Base-by-base conservation (phyloP, 2,113 vertebrate genomes). In the Myotis davidii region DNA sequence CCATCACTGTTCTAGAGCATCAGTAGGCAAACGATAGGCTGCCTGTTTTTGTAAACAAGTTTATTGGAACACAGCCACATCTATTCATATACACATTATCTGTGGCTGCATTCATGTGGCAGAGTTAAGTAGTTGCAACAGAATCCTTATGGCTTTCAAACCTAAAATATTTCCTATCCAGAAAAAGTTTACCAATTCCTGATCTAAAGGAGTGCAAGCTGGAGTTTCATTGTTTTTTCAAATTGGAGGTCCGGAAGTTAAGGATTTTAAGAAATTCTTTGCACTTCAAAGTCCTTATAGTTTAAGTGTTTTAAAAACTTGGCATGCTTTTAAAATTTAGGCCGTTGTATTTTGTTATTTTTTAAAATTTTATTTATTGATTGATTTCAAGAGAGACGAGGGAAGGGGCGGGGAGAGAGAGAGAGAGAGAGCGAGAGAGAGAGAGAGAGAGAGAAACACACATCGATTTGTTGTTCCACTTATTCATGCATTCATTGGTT, bases 241-340 rank as follows among this genome's bases (percentile, higher is more conserved):
- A 67, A 70, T 34, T 56, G 9, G n/a, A 92, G 25, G 9, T 54
- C n/a, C 37, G 34, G 42, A 65, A 89, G 16, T 87, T 95, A 88
- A 59, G 27, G 29, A 61, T 50, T 84, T 89, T 85, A 92, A 74
- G n/a, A 27, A 74, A 91, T 82, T 84, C 27, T 73, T 91, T 85
- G 32, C 7, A 88, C 21, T 81, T 88, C 11, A 25, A 78, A 70
- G 39, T 21, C 25, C 34, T 77, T 77, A 8, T 65, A 70, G 34
- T 85, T 85, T 88, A 34, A 79, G 13, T 87, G 34, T 87, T 84
- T 87, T 79, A 77, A 81, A 67, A 39, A 48, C 69, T 27, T 77
- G 87, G 6, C 17, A n/a, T 72, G 9, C 67, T 93, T 77, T 23
- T 72, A 18, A 87, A 84, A 59, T 77, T 89, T 78, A 88, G 64